These are phyloP conservation scores for Eupsilia transversa DNA, from an alignment of 2,888 invertebrate species.

Conservation along the genomic window DNA sequence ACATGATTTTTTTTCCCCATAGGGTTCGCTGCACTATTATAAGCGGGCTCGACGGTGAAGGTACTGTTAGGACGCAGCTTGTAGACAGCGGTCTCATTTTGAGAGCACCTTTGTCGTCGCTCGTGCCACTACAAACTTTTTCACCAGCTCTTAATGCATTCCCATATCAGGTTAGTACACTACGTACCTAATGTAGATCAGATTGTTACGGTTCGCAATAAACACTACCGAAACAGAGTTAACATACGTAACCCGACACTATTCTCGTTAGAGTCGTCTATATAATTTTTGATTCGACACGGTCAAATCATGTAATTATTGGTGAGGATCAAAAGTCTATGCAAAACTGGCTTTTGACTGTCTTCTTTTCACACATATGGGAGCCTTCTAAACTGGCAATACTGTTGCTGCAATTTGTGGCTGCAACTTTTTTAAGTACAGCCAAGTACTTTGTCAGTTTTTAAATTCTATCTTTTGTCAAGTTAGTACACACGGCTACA, in stretches of 20 bases:
- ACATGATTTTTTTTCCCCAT: neutral
- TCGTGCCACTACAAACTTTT: conserved; percentile 85
- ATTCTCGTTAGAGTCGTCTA: neutral
- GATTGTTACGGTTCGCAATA: neutral
- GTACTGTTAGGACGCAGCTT: conserved; percentile 86
- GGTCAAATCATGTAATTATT: neutral
- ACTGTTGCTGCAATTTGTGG: neutral
- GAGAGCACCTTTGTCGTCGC: conserved; percentile 86
- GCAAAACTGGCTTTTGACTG: neutral
- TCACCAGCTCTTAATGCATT: conserved; percentile 90
- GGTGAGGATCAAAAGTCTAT: neutral
- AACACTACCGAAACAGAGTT: neutral
- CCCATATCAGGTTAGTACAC: conserved; percentile 88
- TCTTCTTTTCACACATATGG: neutral
- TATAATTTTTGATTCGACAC: neutral
- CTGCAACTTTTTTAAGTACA: neutral
- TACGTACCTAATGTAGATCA: neutral
- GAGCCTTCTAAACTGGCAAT: neutral
- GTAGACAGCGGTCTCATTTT: conserved; percentile 87
- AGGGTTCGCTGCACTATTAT: conserved; percentile 88
- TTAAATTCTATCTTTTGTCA: too few species aligned
- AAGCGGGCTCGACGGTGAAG: conserved; percentile 86
- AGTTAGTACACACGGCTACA: too few species aligned
- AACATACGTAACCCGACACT: neutral
- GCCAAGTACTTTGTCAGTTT: too few species aligned